Evolutionary conservation across 1,140 invertebrate species (phyloP), one percentile per base, ranked within the genome.

Genomic region (Coboldia fuscipes): DNA sequence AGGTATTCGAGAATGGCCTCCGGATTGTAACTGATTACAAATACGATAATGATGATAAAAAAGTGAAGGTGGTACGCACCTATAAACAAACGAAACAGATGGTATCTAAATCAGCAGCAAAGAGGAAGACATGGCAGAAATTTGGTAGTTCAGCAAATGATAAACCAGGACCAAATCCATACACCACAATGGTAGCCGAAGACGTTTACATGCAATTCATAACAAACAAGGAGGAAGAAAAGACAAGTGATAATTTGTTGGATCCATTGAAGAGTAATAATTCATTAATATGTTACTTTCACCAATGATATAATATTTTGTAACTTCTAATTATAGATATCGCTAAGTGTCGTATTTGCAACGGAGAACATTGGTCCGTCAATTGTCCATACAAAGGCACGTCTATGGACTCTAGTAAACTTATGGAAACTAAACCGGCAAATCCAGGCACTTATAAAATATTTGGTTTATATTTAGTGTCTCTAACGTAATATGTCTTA

Each of bases 361-460:
- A 85, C 48, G 84, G 84, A 13, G 90, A 96, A 43, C 92, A 97
- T 65, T 97, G 90, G 88, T 94, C 89, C 5, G 73, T 84, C 30
- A 86, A 86, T 43, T 97, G 92, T 68, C 92, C 92, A 2, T 97
- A 85, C 66, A 94, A 94, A 57, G 84, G 93, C 45, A 85, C 75
- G 46, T 65, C 72, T 39, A 60, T 83, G 37, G 66, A 67, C 38
- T 68, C 68, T 41, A 66, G 69, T 42, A 67, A 65, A 48, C 60
- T 45, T 31, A 49, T 50, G 54, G 61, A 51, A 28, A 51, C 50
- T 37, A 55, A 55, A 38, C 48, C 51, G 13, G 43, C 48, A 24
- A 16, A 15, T 13, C 12, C 37, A 27, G 30, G 13, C 10, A 23
- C 20, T 3, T 6, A 17, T 10, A 19, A 32, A 20, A 19, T 19